Base-by-base conservation (phyloP, 2,888 invertebrate genomes). In the Autographa gamma region DNA sequence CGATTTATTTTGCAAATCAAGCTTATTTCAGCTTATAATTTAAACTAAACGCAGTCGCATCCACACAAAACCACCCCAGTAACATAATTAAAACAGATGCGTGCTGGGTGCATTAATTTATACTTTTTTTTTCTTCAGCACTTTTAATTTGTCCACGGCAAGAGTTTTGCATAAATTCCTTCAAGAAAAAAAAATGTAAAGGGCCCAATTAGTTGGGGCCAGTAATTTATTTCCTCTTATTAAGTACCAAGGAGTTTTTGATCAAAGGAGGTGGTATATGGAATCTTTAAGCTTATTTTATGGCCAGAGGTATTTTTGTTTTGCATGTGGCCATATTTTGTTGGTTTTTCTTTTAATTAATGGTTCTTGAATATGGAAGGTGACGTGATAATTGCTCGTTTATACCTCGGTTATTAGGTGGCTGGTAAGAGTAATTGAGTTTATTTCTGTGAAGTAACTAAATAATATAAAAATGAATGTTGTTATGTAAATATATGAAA, bases 81-180 rank as follows among this genome's bases (percentile, higher is more conserved):
- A 72, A 88, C 90, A 92, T 92, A 95, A 95, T 95, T 94, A 95
- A 94, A 95, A 92, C 89, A 87, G 90, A 89, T 90, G 89, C 91
- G 90, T 89, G 91, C 92, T 88, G 93, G 92, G 93, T 93, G 94
- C 93, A 95, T 94, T 94, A 93, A 94, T 94, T 94, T 93, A 91
- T 92, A 88, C 90, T 87, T 90, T 92, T 86, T 90, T 92, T 93
- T 91, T 90, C 76, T 66, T 74, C 76, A 68, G 86, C 88, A 88
- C 93, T 93, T 95, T 95, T 95, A 95, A 95, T 95, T 95, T 94
- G 95, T 92, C 89, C 87, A 89, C 87, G 89, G 86, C 89, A 82
- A 91, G 91, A 93, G 92, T 92, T 95, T 94, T 92, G 93, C 94
- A 95, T 95, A 94, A 95, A 94, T 95, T 94, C 95, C 90, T 91